phyloP scores from a whole-genome alignment of 1,140 invertebrate species.

The Drosophila nikananu region DNA sequence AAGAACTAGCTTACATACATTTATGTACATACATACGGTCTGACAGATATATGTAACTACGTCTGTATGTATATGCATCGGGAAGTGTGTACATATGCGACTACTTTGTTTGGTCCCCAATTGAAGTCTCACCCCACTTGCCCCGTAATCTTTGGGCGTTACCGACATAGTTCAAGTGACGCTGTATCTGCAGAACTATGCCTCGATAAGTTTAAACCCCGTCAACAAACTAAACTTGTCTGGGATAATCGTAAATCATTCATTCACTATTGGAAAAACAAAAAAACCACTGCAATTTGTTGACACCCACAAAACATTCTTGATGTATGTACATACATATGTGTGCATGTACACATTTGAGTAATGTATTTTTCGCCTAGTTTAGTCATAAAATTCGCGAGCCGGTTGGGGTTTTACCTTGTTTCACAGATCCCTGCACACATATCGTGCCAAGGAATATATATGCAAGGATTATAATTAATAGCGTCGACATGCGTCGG shows the following conservation, averaged over 20 bases:
- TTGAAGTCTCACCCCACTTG: conserved; percentile 43
- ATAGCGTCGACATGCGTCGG: conserved; percentile 51
- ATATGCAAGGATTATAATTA: conserved; percentile 35
- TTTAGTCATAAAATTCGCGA: neutral
- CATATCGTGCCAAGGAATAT: conserved; percentile 40
- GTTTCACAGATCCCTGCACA: conserved; percentile 37
- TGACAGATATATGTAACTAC: conserved; percentile 11
- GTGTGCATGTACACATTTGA: neutral
- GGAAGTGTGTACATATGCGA: conserved; percentile 42
- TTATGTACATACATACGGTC: neutral
- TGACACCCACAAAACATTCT: conserved; percentile 35
- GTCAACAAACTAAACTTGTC: neutral
- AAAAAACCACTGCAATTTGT: conserved; percentile 28
- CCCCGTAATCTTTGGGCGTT: conserved; percentile 49
- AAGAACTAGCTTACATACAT: conserved; percentile 6
- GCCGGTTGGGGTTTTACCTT: conserved; percentile 15
- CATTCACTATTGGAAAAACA: conserved; percentile 31
- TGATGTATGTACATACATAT: conserved; percentile 23
- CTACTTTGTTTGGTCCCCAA: conserved; percentile 50
- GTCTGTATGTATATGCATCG: conserved; percentile 30
- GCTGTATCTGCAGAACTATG: neutral
- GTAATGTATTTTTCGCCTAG: conserved; percentile 11
- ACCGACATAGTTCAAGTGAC: conserved; percentile 30
- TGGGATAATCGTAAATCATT: neutral
- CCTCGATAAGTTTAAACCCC: neutral